Evolutionary conservation across 2,797 vertebrate species (phyloP).

Genomic region (Masticophis lateralis): DNA sequence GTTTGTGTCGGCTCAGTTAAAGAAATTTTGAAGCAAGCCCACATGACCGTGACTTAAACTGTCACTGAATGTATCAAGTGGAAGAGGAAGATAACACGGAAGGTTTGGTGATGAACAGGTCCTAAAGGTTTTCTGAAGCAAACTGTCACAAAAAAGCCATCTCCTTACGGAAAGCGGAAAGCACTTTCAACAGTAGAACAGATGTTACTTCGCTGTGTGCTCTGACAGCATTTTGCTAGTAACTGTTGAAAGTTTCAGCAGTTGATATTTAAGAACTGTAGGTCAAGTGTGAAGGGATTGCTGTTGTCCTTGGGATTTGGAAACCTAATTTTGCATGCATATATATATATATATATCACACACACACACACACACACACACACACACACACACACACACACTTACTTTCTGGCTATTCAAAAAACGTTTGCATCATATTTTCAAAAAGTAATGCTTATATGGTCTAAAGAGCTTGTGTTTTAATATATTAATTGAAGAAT

Average conservation of each 20-base stretch:
- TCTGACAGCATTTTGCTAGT: conserved; percentile 36
- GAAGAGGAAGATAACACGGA: conserved; percentile 29
- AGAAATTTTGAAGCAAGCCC: conserved; percentile 49
- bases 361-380: too few relatives aligned
- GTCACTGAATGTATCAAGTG: not conserved
- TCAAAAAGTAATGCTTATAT: not conserved
- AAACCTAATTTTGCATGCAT: conserved; percentile 31
- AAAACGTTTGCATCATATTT: conserved; percentile 7
- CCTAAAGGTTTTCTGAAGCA: conserved; percentile 43
- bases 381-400: too few relatives aligned
- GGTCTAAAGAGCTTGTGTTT: not conserved
- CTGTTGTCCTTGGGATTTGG: conserved; percentile 26
- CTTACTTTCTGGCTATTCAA: not conserved
- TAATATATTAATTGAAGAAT: conserved; percentile 3
- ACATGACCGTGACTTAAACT: conserved; percentile 32
- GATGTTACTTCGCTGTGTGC: conserved; percentile 17
- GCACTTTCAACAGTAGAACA: conserved; percentile 35
- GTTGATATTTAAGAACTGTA: conserved; percentile 33
- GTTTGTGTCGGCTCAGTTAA: conserved; percentile 71
- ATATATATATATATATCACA: too few relatives aligned
- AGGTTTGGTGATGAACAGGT: conserved; percentile 19
- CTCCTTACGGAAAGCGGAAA: conserved; percentile 29
- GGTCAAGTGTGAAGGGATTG: conserved; percentile 35
- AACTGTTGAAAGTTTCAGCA: conserved; percentile 28
- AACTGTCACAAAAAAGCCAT: conserved; percentile 17